Percentiles rank a stretch among this genome's conserved stretches.
Evolutionary conservation across 2,888 invertebrate species (phyloP).

Genomic region (Noctuana brunneofusca): DNA sequence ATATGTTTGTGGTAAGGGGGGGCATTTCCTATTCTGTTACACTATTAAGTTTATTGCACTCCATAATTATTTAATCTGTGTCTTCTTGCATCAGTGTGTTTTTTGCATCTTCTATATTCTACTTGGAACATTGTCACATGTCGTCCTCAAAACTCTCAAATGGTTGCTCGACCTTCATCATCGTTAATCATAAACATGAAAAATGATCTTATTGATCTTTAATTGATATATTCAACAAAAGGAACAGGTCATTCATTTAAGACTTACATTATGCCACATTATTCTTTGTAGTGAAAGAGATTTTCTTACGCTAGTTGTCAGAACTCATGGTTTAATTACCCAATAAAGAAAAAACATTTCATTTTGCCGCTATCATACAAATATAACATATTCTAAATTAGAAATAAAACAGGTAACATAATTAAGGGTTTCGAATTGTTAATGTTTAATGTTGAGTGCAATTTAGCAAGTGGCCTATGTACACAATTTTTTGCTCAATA

Average conservation of each 20-base stretch:
- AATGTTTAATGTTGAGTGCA: conserved; percentile 30
- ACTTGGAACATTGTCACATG: not conserved
- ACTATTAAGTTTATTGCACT: conserved; percentile 77
- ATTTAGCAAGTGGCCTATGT: conserved; percentile 34
- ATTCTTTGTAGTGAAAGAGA: no score
- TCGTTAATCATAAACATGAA: no score
- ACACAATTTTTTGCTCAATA: conserved; percentile 34
- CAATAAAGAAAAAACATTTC: not conserved
- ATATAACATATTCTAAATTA: conserved; percentile 19
- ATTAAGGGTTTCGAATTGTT: conserved; percentile 27
- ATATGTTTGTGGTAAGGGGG: conserved; percentile 55
- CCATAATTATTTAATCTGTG: conserved; percentile 60
- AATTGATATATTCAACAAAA: not conserved
- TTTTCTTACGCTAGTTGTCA: not conserved
- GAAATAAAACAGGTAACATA: conserved; percentile 9
- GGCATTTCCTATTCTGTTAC: conserved; percentile 77
- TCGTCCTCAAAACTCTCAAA: no score
- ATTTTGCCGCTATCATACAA: conserved; percentile 2
- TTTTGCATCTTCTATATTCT: conserved; percentile 45
- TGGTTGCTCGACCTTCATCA: no score
- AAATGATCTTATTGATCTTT: not conserved
- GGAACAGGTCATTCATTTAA: not conserved
- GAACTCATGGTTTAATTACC: not conserved
- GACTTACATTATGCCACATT: no score
- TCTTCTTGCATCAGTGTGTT: conserved; percentile 55